Base-by-base conservation (phyloP, 1,140 invertebrate species). In the Brachionus koreanus region DNA sequence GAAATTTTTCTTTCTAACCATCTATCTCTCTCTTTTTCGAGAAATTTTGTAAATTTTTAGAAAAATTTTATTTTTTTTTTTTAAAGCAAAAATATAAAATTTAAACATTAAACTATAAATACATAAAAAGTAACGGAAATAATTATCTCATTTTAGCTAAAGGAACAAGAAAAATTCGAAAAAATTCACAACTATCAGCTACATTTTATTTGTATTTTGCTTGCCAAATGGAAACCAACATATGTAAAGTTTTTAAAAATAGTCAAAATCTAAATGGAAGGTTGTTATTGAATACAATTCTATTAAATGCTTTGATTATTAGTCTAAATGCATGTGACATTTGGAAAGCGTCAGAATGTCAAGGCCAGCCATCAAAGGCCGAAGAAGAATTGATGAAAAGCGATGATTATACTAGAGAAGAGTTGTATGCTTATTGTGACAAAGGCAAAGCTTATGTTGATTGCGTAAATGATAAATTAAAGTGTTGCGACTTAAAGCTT, bases 301-400 rank as follows among this genome's bases (percentile, higher is more conserved):
- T 46, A 12, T 46, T 74, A 19, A 46, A 25, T 74, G 39, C 12
- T 6, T 13, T 74, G 23, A 25, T 74, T 46, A 10, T 74, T 23
- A 74, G 19, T 5, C 13, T 25, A 13, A 74, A 29, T 46, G 16
- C 19, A 10, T 82, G 79, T 52, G 57, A 82, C 49, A 67, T 82
- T 10, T 82, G 79, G 79, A 82, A 82, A 43, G 79, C 79, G 43
- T 82, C 79, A 5, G 79, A 82, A 46, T 82, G 79, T 25, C 61
- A 49, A 82, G 57, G 57, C 10, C 39, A 52, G 49, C 79, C 79
- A 43, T 25, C 33, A n/a, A 43, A 25, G 7, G 61, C 57, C 5
- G 79, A 82, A 65, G 79, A 82, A 37, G 79, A 82, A 52, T 61
- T 39, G 0, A 79, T 79, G 76, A 82, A 82, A 29, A 65, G 35